Evolutionary conservation across 92 coral and sea anemone genomes (phyloP), one percentile per base, ranked within the genome.

Genomic region (Epizoanthus stellaris): DNA sequence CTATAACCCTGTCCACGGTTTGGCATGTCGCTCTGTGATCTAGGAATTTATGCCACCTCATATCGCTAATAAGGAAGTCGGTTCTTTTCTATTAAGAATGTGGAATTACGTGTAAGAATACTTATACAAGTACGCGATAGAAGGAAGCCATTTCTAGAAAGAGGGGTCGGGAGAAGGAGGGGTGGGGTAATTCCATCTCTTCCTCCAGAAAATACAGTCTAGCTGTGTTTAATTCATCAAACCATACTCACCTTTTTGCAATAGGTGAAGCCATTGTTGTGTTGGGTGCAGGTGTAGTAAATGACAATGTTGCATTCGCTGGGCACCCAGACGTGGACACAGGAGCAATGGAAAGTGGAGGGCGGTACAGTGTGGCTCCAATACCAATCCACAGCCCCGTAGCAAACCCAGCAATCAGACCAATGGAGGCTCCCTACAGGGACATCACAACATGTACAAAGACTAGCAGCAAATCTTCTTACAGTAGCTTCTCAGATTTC

Each of bases 351-450:
- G 73, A 25, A 30, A 90, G 65, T 3, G 99, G 97, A 5, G 99
- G 97, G 65, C 89, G 95, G 75, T 94, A 91, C 40, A 97, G 52
- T 39, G 86, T 93, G 5, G 98, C 94, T 25, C 99, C 99, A 45
- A 97, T 88, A 14, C 93, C 95, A 49, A 97, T 92, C 93, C 98
- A 97, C 82, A 97, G 82, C 14, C 99, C 99, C 21, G 94, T 53
- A 16, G 87, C 84, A 83, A 97, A 89, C 42, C 99, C 99, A 56
- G 91, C 53, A 39, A 93, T 13, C 20, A 95, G 77, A 3, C 99
- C 99, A 47, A 93, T 64, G 45, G 67, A 92, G 6, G 91, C 98
- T 59, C 98, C 99, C 98, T 96, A 52, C 21, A 62, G n/a, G 8
- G 60, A 52, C 39, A 25, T 9, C 20, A 70, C 49, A 62, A 11